Conservation (phyloP, 1,140 invertebrate species). For the Helicorthomorpha holstii region DNA sequence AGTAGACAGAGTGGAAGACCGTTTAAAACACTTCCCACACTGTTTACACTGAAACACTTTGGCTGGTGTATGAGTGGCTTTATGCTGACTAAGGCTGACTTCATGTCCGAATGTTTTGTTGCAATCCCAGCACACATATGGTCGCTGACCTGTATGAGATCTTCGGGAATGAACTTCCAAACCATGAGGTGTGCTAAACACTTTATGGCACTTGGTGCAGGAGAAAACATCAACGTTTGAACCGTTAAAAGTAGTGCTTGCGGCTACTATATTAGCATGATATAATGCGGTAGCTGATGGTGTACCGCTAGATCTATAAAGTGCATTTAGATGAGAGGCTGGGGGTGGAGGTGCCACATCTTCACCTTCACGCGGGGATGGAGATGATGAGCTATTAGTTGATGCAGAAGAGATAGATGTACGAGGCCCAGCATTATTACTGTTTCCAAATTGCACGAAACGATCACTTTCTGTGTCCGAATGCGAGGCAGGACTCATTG, state of each 20-base stretch:
- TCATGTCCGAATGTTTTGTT: slow-evolving; percentile 32
- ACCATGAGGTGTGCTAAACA: slow-evolving; percentile 90
- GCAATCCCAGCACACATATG: slow-evolving; percentile 31
- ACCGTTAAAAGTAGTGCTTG: slow-evolving; percentile 31
- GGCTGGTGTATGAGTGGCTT: slow-evolving; percentile 27
- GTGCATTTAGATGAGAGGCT: slow-evolving; percentile 6
- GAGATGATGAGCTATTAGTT: slow-evolving; percentile 24
- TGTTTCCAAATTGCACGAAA: slow-evolving; percentile 1
- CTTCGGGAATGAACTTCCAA: slow-evolving; percentile 76
- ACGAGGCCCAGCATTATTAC: slow-evolving; percentile 16
- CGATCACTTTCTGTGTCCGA: not conserved
- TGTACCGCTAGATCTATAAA: slow-evolving; percentile 12
- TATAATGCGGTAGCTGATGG: slow-evolving; percentile 12
- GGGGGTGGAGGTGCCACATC: slow-evolving; percentile 7
- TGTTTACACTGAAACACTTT: slow-evolving; percentile 32
- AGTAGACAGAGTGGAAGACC: slow-evolving; percentile 92
- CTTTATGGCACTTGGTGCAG: slow-evolving; percentile 93
- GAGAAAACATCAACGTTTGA: no score
- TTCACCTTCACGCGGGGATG: slow-evolving; percentile 19
- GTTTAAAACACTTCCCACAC: slow-evolving; percentile 40
- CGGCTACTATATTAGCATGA: slow-evolving; percentile 32
- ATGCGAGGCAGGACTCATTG: not conserved
- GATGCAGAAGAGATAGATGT: slow-evolving; percentile 27
- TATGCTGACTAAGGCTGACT: slow-evolving; percentile 28
- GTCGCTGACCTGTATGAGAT: slow-evolving; percentile 40